Conservation (phyloP, 2,888 invertebrate species). For the Erynnis tages region DNA sequence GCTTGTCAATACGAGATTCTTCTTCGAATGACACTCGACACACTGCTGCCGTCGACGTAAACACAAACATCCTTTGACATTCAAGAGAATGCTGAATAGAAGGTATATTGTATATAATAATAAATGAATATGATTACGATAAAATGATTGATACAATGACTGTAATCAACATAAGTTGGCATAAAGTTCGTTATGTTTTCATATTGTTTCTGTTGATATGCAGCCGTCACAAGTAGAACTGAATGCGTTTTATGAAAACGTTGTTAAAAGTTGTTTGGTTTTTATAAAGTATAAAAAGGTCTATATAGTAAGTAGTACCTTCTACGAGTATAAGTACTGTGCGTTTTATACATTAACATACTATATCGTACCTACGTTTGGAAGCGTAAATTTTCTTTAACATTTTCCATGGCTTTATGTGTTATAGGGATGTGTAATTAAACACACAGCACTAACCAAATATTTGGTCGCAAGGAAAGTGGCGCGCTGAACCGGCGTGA, state of each 20-base stretch:
- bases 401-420: too few relatives aligned
- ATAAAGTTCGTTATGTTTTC: slow-evolving; percentile 12
- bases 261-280: too few relatives aligned
- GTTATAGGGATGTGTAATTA: slow-evolving; percentile 28
- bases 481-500: slow-evolving; percentile 67
- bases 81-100: slow-evolving; percentile 24
- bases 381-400: too few relatives aligned
- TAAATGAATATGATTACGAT: slow-evolving; percentile 7
- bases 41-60: slow-evolving; percentile 54
- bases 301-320: too few relatives aligned
- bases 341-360: too few relatives aligned
- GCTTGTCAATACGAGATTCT: slow-evolving; percentile 61
- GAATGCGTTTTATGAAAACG: too few relatives aligned
- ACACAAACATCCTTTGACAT: slow-evolving; percentile 63
- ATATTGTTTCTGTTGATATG: slow-evolving; percentile 9
- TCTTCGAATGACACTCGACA: slow-evolving; percentile 75
- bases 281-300: too few relatives aligned
- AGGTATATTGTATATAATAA: slow-evolving; percentile 14
- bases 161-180: not conserved
- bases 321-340: too few relatives aligned
- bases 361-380: too few relatives aligned
- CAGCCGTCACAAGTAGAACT: not conserved
- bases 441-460: slow-evolving; percentile 56
- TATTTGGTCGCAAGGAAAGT: slow-evolving; percentile 72
- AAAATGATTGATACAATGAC: too few relatives aligned